Evolutionary conservation across 1,140 invertebrate species (phyloP).

Genomic region (Brachionus paranguensis): DNA sequence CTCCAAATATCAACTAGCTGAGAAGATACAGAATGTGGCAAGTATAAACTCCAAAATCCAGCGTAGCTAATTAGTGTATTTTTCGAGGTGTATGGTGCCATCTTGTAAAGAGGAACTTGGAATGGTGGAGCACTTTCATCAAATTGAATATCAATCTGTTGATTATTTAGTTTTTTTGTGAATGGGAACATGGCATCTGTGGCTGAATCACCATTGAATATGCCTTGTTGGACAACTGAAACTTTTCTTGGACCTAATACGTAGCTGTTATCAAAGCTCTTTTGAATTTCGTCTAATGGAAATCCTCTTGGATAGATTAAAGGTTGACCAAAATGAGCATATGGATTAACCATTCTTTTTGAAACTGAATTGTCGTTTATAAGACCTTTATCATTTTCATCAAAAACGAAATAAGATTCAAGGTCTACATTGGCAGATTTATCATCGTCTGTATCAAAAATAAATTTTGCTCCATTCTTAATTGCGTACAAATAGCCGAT

Average conservation of each 20-base stretch:
- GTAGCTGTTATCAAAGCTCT: not conserved
- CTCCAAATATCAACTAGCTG: constrained; percentile 49
- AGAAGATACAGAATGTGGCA: constrained; percentile 46
- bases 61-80: constrained; percentile 47
- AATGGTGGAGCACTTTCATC: not conserved
- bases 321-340: not conserved
- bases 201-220: not conserved
- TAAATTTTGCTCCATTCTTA: constrained; percentile 46
- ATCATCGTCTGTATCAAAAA: constrained; percentile 52
- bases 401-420: constrained; percentile 42
- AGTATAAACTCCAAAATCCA: constrained; percentile 47
- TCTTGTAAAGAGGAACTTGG: no score
- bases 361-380: constrained; percentile 47
- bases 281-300: not conserved
- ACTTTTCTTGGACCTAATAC: not conserved
- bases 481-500: not conserved
- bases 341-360: constrained; percentile 22
- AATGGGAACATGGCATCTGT: not conserved
- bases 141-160: not conserved
- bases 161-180: not conserved
- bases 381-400: constrained; percentile 46
- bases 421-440: constrained; percentile 43
- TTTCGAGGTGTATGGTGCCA: not conserved
- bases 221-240: not conserved
- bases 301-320: no score